phyloP scores from a whole-genome alignment of 1,140 invertebrate species.

The Hycleus cichorii region DNA sequence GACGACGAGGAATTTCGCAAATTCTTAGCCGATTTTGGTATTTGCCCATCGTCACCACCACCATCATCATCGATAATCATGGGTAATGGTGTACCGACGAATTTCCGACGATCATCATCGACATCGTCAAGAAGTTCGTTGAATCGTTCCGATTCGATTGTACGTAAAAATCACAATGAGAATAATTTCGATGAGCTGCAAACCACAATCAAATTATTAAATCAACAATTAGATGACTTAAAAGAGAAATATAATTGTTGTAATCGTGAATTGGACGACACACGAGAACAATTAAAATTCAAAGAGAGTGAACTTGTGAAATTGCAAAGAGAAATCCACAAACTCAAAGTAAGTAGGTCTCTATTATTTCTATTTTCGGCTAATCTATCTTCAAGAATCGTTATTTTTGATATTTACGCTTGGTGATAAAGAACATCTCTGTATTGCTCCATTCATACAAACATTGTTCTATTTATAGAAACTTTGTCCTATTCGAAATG shows the following conservation, averaged over 20 bases:
- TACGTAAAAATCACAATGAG: too few species aligned
- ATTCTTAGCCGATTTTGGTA: constrained; percentile 36
- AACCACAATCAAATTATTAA: constrained; percentile 32
- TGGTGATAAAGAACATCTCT: too few species aligned
- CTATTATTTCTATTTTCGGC: background rate
- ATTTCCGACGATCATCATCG: constrained; percentile 16
- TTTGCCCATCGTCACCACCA: constrained; percentile 23
- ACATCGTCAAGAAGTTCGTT: constrained; percentile 28
- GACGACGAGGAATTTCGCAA: constrained; percentile 31
- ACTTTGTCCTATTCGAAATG: too few species aligned
- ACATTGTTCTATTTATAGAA: too few species aligned
- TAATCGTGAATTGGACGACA: constrained; percentile 36
- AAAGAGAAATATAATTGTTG: constrained; percentile 34
- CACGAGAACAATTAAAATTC: constrained; percentile 36
- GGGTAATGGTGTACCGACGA: constrained; percentile 36
- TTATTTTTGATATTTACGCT: too few species aligned
- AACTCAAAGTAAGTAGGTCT: constrained; percentile 47
- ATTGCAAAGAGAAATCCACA: constrained; percentile 53
- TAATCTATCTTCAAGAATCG: too few species aligned
- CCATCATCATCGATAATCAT: constrained; percentile 21
- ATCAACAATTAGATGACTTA: constrained; percentile 38
- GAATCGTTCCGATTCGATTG: constrained; percentile 4
- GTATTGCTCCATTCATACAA: too few species aligned
- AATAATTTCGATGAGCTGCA: too few species aligned
- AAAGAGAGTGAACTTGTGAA: constrained; percentile 44